Evolutionary conservation across 2,888 invertebrate genomes (phyloP).

Genomic region (Carcina quercana): DNA sequence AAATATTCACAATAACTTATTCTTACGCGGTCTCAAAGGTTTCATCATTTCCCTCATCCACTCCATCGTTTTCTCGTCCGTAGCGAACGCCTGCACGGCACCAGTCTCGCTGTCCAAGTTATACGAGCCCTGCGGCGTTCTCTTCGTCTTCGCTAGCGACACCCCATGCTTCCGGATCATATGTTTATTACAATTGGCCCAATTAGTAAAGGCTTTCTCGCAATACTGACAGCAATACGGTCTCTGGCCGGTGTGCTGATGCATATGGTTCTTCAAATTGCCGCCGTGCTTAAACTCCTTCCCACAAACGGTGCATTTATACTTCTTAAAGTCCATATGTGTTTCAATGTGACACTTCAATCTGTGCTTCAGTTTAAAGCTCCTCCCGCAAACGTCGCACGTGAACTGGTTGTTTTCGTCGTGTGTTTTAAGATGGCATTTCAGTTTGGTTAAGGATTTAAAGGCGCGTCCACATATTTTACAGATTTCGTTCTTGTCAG

Average conservation of each 20-base stretch:
- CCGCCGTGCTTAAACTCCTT: slow-evolving; percentile 79
- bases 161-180: slow-evolving; percentile 79
- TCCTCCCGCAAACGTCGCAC: slow-evolving; percentile 28
- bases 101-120: slow-evolving; percentile 21
- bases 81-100: slow-evolving; percentile 9
- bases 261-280: slow-evolving; percentile 76
- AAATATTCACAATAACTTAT: too few species aligned
- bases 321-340: slow-evolving; percentile 76
- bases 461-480: slow-evolving; percentile 33
- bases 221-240: slow-evolving; percentile 80
- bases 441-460: slow-evolving; percentile 19
- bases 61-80: slow-evolving; percentile 14
- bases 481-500: slow-evolving; percentile 20
- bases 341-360: slow-evolving; percentile 78
- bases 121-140: slow-evolving; percentile 35
- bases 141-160: slow-evolving; percentile 28
- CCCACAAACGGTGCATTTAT: slow-evolving; percentile 77
- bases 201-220: slow-evolving; percentile 77
- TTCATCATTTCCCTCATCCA: slow-evolving; percentile 19
- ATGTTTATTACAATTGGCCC: slow-evolving; percentile 84
- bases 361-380: slow-evolving; percentile 23
- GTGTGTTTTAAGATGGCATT: slow-evolving; percentile 24
- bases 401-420: slow-evolving; percentile 20
- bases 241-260: slow-evolving; percentile 76
- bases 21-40: slow-evolving; percentile 16